Evolutionary conservation across 2,888 invertebrate genomes (phyloP), one percentile per base, ranked within the genome.

Genomic region (Isoperla grammatica): DNA sequence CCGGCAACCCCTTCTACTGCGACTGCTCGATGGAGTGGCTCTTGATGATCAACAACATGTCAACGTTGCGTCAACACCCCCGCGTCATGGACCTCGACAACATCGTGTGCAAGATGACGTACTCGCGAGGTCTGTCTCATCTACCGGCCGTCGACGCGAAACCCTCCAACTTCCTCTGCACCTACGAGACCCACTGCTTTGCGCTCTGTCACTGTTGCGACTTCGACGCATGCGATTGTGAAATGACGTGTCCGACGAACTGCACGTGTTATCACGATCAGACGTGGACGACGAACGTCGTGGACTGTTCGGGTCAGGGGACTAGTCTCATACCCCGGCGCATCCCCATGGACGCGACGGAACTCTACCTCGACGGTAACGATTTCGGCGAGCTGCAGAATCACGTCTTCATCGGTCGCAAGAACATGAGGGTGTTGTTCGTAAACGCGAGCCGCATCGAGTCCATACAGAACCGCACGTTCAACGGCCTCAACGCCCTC

Each of bases 1-100:
- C 91, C 64, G 91, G 90, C 50, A 96, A 96, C 75, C 95, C 95
- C 12, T 92, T 95, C 76, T 86, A 90, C 69, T 96, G 95, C 77
- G 93, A 95, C 72, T 95, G 96, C 77, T 87, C 88, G 64, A 92
- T 95, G 92, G 94, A 94, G 74, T 96, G 95, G 95, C 77, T 95
- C 69, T 92, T 92, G 67, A 82, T 88, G 59, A 87, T 93, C 74
- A 93, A 93, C 75, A 90, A 89, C 74, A 85, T 90, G 81, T 89
- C 89, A 64, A 83, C 87, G 68, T 63, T 71, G 12, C 80, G 90
- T 56, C 91, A 91, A 72, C 89, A 93, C 72, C 92, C 95, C 56
- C 82, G 86, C 61, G 87, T 95, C 68, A 90, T 92, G 84, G 95
- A 95, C 73, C 78, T 93, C 68, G 89, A 88, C 71, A 90, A 90